A percentile compares a stretch with the other conserved stretches of the same genome.
Conservation (phyloP, 2,888 invertebrate genomes). For the Trichogramma evanescens region DNA sequence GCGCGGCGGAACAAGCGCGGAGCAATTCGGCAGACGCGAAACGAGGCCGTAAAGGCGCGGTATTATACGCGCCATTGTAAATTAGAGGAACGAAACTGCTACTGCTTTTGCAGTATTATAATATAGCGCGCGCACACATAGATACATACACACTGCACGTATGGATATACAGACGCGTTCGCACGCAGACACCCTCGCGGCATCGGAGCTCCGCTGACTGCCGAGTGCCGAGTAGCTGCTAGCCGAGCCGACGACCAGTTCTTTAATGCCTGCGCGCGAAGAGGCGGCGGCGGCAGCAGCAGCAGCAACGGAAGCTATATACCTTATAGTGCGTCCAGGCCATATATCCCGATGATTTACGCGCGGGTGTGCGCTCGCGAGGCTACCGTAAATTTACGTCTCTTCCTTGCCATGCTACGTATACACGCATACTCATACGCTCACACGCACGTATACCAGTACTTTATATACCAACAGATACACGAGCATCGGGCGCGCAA, state of each 20-base stretch:
- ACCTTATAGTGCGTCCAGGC: conserved; percentile 3
- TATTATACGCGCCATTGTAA: neutral
- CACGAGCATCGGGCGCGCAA: no score
- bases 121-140: no score
- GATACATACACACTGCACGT: no score
- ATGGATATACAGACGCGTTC: no score
- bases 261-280: conserved; percentile 1
- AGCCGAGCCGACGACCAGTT: neutral
- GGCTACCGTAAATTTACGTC: conserved; percentile 1
- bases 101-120: no score
- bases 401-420: neutral
- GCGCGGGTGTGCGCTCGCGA: conserved; percentile 5
- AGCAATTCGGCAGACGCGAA: neutral
- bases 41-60: neutral
- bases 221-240: no score
- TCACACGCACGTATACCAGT: no score
- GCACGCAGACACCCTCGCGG: no score
- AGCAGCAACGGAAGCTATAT: conserved; percentile 3
- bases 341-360: conserved; percentile 16
- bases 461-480: no score
- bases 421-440: no score
- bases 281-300: no score
- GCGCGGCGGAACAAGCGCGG: neutral
- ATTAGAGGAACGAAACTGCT: neutral
- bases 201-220: no score